Evolutionary conservation across 2,113 vertebrate species (phyloP).

Genomic region (Morone chrysops): DNA sequence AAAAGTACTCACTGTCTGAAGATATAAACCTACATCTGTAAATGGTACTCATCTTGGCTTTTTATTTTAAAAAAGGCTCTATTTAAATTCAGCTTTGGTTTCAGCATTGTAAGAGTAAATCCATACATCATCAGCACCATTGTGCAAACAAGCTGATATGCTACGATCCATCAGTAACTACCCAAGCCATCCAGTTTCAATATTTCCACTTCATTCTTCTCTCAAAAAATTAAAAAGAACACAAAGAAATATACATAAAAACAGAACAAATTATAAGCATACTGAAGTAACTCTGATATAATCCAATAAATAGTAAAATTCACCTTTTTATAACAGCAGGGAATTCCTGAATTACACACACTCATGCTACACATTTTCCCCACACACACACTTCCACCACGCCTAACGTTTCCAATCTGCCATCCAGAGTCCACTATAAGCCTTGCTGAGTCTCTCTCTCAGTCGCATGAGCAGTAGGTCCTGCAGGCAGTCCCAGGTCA

Average conservation of each 20-base stretch:
- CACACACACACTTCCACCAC: slow-evolving; percentile 9
- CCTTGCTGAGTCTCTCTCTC: slow-evolving; percentile 63
- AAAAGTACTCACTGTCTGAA: background rate
- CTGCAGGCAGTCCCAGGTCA: slow-evolving; percentile 86
- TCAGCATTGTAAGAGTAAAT: background rate
- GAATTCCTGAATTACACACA: slow-evolving; percentile 23
- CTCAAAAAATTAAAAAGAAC: background rate
- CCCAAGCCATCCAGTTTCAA: slow-evolving; percentile 3
- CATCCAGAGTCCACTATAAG: slow-evolving; percentile 60
- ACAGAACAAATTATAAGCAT: background rate
- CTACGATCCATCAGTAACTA: background rate
- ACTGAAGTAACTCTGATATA: background rate
- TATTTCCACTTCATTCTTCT: background rate
- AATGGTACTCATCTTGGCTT: background rate
- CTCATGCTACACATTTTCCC: slow-evolving; percentile 36
- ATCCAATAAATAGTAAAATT: slow-evolving; percentile 12
- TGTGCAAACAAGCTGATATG: slow-evolving; percentile 28
- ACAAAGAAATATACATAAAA: background rate
- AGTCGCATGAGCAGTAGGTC: slow-evolving; percentile 82
- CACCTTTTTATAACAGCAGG: background rate
- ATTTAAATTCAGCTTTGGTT: slow-evolving; percentile 10
- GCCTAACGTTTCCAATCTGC: slow-evolving; percentile 55
- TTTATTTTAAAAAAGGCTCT: background rate
- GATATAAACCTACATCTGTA: slow-evolving; percentile 1
- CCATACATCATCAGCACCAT: background rate